These are phyloP conservation scores for Rhynchonycteris naso DNA, from an alignment of 2,797 vertebrate species.

Conservation along the genomic window DNA sequence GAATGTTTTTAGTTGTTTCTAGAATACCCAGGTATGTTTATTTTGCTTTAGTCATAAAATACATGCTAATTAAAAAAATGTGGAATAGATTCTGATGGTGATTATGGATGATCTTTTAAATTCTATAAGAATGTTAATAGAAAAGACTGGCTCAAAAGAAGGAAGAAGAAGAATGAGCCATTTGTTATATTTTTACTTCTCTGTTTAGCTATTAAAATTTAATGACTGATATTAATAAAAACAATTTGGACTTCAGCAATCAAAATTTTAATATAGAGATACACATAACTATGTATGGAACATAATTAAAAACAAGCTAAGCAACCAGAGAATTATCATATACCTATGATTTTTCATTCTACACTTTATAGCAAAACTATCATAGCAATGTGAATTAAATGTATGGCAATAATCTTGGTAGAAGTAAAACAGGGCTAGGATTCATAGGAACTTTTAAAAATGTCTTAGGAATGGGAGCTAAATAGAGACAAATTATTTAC, in stretches of 20 bases:
- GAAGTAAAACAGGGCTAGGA: conserved; percentile 64
- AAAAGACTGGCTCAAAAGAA: conserved; percentile 11
- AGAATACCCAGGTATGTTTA: conserved; percentile 13
- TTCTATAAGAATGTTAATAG: conserved; percentile 15
- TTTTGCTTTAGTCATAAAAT: conserved; percentile 28
- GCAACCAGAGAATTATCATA: conserved; percentile 34
- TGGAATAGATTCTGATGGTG: background rate
- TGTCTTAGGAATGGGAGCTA: background rate
- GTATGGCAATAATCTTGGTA: conserved; percentile 62
- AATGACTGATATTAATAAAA: conserved; percentile 43
- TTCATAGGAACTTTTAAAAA: conserved; percentile 55
- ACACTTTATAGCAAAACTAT: conserved; percentile 65
- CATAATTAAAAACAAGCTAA: conserved; percentile 65
- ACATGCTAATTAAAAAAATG: background rate
- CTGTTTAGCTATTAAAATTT: conserved; percentile 39
- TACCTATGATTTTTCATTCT: conserved; percentile 37
- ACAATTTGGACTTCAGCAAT: conserved; percentile 9
- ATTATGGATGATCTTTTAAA: conserved; percentile 24
- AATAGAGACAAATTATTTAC: conserved; percentile 37
- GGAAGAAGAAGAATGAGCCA: conserved; percentile 22
- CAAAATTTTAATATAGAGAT: conserved; percentile 34
- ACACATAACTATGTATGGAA: conserved; percentile 4
- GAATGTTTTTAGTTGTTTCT: conserved; percentile 32
- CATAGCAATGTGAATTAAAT: conserved; percentile 60
- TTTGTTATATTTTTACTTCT: conserved; percentile 8